phyloP scores from a whole-genome alignment of 2,113 vertebrate species.

The Cheilinus undulatus region DNA sequence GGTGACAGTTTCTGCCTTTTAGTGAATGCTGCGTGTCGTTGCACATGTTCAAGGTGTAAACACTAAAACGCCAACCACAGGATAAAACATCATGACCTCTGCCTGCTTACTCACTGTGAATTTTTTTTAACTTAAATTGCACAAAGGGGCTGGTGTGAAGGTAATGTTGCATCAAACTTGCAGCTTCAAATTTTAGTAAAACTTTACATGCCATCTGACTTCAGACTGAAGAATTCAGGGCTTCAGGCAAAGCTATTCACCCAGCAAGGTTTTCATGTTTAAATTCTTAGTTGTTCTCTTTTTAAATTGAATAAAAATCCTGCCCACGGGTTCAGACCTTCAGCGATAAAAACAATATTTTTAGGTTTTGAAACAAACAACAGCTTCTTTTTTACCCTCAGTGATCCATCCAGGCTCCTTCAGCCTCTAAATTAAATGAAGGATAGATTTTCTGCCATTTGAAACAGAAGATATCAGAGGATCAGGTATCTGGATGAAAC shows the following conservation, averaged over 20 bases:
- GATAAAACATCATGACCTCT: too few relatives aligned
- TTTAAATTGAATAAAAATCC: background rate
- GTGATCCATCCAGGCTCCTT: background rate
- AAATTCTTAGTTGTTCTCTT: background rate
- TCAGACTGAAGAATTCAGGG: background rate
- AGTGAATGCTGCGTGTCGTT: too few relatives aligned
- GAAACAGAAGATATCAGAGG: background rate
- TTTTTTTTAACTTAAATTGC: too few relatives aligned
- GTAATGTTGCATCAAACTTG: too few relatives aligned
- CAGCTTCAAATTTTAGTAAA: too few relatives aligned
- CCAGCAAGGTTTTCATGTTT: background rate
- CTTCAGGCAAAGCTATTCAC: background rate
- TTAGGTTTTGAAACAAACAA: background rate
- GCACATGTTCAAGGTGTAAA: too few relatives aligned
- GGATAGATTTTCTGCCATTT: background rate
- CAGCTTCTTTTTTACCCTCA: background rate
- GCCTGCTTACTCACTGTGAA: too few relatives aligned
- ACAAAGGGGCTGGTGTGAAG: too few relatives aligned
- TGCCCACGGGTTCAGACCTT: background rate
- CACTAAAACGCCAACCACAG: too few relatives aligned
- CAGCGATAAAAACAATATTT: too few relatives aligned
- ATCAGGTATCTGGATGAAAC: constrained; percentile 10
- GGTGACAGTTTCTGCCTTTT: too few relatives aligned
- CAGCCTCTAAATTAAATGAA: constrained; percentile 3
- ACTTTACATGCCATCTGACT: background rate